Conservation (phyloP, 1,140 invertebrate genomes). For the Zelostemma sp. region DNA sequence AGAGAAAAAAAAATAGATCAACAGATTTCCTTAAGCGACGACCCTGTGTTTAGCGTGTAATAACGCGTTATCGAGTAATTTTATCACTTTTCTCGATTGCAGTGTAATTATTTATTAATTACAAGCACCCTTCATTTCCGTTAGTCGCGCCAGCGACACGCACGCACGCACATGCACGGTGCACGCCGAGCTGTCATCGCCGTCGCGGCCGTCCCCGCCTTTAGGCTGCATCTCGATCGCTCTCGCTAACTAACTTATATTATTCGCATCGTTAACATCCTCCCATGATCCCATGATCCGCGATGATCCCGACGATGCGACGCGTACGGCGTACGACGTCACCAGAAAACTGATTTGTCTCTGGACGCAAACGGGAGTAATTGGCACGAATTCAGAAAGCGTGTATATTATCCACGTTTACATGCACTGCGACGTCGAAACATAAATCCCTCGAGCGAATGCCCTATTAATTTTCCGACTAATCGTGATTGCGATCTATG, state of each 20-base stretch:
- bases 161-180: background rate
- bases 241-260: conserved; percentile 24
- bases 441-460: conserved; percentile 58
- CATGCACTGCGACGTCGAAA: conserved; percentile 33
- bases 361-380: conserved; percentile 29
- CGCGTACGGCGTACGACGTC: too few relatives aligned
- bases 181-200: conserved; percentile 34
- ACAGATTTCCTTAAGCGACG: too few relatives aligned
- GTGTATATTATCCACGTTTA: conserved; percentile 39
- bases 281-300: too few relatives aligned
- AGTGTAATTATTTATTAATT: conserved; percentile 41
- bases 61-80: background rate
- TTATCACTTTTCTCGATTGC: too few relatives aligned
- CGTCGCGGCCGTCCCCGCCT: conserved; percentile 29
- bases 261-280: conserved; percentile 40
- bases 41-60: conserved; percentile 1
- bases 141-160: conserved; percentile 19
- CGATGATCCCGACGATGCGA: too few relatives aligned
- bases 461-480: conserved; percentile 64
- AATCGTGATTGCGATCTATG: conserved; percentile 66
- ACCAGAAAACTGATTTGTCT: conserved; percentile 26
- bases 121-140: conserved; percentile 22
- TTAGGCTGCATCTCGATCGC: conserved; percentile 9
- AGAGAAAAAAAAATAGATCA: too few relatives aligned
- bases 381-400: conserved; percentile 36